phyloP scores from a whole-genome alignment of 2,797 vertebrate species.

The Synanceia verrucosa region DNA sequence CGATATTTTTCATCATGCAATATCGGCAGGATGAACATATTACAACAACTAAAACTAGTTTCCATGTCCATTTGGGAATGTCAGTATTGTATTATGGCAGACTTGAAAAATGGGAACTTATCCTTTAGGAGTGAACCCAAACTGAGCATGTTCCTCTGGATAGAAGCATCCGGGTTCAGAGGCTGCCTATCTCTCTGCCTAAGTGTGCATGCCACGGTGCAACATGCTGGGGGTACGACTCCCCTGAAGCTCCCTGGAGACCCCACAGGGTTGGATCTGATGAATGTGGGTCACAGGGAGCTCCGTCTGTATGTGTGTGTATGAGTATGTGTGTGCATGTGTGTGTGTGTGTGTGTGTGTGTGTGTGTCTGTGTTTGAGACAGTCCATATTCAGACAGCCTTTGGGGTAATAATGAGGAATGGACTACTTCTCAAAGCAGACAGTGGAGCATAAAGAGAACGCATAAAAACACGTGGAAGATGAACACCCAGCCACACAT shows the following conservation, averaged over 20 bases:
- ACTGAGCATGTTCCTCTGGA: neutral
- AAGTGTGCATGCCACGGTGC: constrained; percentile 10
- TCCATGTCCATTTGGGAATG: neutral
- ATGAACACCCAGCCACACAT: constrained; percentile 14
- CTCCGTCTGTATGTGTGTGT: constrained; percentile 22
- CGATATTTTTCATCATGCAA: neutral
- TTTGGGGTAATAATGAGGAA: constrained; percentile 64
- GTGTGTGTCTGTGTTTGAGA: constrained; percentile 18
- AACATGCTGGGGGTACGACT: constrained; percentile 26
- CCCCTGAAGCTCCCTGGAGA: constrained; percentile 54
- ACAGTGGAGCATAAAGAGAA: constrained; percentile 57
- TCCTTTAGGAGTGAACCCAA: neutral
- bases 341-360: constrained; percentile 9
- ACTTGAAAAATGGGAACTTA: neutral
- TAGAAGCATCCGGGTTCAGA: constrained; percentile 21
- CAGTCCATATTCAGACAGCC: constrained; percentile 61
- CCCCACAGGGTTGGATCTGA: constrained; percentile 43
- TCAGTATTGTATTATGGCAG: neutral
- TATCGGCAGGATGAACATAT: neutral
- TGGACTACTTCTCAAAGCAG: constrained; percentile 57
- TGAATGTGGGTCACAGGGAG: constrained; percentile 73
- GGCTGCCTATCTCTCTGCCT: constrained; percentile 31
- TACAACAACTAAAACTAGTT: neutral
- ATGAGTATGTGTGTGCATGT: constrained; percentile 6
- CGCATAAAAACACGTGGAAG: constrained; percentile 45